Evolutionary conservation across 2,113 vertebrate species (phyloP).

Genomic region (Colinus virginianus): DNA sequence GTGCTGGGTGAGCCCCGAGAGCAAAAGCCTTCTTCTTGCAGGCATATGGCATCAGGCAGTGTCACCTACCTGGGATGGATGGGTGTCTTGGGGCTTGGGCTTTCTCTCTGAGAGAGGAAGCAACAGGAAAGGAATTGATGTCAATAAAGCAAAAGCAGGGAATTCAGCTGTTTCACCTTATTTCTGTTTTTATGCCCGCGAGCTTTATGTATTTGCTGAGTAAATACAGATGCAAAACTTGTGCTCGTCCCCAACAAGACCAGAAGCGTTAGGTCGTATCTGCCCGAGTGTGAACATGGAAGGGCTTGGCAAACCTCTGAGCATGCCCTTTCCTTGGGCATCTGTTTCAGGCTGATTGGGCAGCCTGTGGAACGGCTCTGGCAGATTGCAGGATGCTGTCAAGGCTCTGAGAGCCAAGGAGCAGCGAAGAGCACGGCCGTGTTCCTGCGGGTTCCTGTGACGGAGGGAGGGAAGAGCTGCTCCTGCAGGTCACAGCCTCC

Average conservation of each 20-base stretch:
- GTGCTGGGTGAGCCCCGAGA: rapidly evolving
- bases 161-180: rapidly evolving
- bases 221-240: neutral
- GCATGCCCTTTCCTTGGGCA: neutral
- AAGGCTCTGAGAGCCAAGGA: neutral
- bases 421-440: neutral
- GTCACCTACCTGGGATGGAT: neutral
- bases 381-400: neutral
- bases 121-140: neutral
- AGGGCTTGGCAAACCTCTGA: neutral
- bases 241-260: neutral
- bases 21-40: neutral
- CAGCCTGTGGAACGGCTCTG: neutral
- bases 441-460: neutral
- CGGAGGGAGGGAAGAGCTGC: neutral
- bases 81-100: neutral
- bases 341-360: neutral
- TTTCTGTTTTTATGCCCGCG: neutral
- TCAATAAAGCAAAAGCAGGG: neutral
- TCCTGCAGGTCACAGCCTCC: neutral
- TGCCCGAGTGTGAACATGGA: neutral
- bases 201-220: neutral
- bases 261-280: neutral
- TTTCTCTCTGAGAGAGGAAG: neutral
- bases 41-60: neutral